Conservation (phyloP, 2,113 vertebrate genomes). For the Phasianus colchicus region DNA sequence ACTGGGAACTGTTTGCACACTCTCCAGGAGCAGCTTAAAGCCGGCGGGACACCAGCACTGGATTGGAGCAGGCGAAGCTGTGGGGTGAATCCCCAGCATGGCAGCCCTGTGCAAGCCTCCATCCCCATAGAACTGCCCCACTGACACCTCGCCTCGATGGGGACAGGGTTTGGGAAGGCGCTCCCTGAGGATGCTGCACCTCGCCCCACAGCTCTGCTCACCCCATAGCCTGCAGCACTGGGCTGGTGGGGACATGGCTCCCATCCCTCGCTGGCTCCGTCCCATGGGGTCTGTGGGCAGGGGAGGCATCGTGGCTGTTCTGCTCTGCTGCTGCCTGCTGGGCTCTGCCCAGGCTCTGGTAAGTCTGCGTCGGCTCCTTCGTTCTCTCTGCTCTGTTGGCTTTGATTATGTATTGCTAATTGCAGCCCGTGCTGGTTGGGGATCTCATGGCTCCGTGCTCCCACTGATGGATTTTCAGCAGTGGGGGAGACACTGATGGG, state of each 20-base stretch:
- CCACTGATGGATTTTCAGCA: not conserved
- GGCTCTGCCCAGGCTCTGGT: constrained; percentile 43
- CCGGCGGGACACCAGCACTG: not conserved
- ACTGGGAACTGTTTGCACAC: constrained; percentile 25
- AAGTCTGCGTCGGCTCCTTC: not conserved
- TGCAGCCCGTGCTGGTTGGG: accelerated
- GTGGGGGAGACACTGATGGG: accelerated
- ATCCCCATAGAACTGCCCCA: not conserved
- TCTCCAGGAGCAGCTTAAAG: not conserved
- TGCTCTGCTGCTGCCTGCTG: constrained; percentile 56
- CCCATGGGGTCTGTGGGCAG: not conserved
- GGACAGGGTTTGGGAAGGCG: not conserved
- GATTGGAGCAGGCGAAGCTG: not conserved
- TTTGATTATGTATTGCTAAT: not conserved
- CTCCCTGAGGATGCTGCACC: constrained; percentile 30
- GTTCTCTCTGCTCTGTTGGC: not conserved
- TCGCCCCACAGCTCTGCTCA: not conserved
- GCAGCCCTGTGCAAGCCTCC: not conserved
- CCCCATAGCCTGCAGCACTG: accelerated
- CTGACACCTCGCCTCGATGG: not conserved
- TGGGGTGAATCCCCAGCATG: not conserved
- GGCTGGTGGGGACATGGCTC: not conserved
- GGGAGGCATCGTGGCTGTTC: not conserved
- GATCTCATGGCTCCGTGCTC: not conserved
- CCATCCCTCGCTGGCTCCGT: not conserved